These are phyloP conservation scores for Clarias pachynema DNA, from an alignment of 2,797 vertebrate species.

Conservation along the genomic window DNA sequence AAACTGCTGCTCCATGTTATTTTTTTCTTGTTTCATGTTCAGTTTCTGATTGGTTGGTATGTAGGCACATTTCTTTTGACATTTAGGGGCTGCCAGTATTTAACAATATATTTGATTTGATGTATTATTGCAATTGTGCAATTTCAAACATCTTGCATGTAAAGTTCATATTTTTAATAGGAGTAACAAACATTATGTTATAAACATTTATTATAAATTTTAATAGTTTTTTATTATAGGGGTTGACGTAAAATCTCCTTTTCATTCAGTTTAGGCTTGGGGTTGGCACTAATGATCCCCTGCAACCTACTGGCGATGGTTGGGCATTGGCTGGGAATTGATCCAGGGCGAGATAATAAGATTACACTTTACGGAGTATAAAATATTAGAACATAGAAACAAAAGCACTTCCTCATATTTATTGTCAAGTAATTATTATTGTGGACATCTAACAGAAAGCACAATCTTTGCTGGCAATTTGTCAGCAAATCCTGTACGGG, in stretches of 20 bases:
- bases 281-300: too few species aligned
- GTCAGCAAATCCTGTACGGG: not conserved
- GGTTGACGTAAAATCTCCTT: too few species aligned
- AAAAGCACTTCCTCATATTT: not conserved
- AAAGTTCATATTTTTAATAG: not conserved
- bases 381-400: not conserved
- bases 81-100: not conserved
- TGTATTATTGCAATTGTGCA: not conserved
- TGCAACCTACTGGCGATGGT: too few species aligned
- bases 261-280: too few species aligned
- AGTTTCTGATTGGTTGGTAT: not conserved
- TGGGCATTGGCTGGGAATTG: too few species aligned
- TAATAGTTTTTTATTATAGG: not conserved
- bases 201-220: not conserved
- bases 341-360: too few species aligned
- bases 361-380: too few species aligned
- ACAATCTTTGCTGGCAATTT: not conserved
- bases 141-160: not conserved
- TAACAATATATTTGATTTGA: not conserved
- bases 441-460: not conserved
- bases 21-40: not conserved
- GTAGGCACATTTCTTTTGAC: conserved; percentile 26
- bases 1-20: not conserved
- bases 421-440: not conserved
- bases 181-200: not conserved